A percentile compares a stretch with the other conserved stretches of the same genome.
phyloP scores from a whole-genome alignment of 1,140 invertebrate species.

The Tribolium madens region DNA sequence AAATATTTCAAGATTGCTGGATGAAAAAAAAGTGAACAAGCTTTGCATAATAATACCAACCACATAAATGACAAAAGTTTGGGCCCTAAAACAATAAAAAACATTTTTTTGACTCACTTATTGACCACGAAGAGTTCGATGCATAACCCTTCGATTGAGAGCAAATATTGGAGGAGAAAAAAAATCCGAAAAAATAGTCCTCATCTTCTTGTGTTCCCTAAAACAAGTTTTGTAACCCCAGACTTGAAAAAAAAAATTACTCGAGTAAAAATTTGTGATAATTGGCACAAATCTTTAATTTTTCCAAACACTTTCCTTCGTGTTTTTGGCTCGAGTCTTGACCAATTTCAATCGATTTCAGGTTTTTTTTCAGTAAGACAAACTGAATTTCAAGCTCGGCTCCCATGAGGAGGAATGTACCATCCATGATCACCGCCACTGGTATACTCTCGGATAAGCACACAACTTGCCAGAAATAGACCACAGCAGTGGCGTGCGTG shows the following conservation, averaged over 20 bases:
- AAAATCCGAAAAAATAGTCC: neutral
- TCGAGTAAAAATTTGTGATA: neutral
- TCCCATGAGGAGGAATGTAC: neutral
- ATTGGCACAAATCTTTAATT: neutral
- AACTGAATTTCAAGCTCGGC: neutral
- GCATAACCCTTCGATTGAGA: neutral
- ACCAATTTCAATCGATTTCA: neutral
- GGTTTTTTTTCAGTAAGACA: neutral
- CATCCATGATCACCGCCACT: slow-evolving; percentile 3
- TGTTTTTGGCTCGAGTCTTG: neutral
- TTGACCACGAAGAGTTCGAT: slow-evolving; percentile 3
- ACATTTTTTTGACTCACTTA: neutral
- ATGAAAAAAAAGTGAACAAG: neutral
- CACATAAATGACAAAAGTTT: neutral
- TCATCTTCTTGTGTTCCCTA: slow-evolving; percentile 2
- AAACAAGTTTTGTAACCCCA: neutral
- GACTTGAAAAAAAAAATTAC: neutral
- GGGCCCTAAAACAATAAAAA: neutral
- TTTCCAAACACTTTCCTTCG: neutral
- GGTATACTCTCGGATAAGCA: neutral
- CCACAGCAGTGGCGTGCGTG: neutral
- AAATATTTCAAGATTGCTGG: slow-evolving; percentile 5
- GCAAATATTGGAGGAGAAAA: neutral
- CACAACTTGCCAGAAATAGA: neutral
- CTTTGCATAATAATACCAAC: slow-evolving; percentile 5